Evolutionary conservation across 2,113 vertebrate genomes (phyloP).

Genomic region (Scomber japonicus): DNA sequence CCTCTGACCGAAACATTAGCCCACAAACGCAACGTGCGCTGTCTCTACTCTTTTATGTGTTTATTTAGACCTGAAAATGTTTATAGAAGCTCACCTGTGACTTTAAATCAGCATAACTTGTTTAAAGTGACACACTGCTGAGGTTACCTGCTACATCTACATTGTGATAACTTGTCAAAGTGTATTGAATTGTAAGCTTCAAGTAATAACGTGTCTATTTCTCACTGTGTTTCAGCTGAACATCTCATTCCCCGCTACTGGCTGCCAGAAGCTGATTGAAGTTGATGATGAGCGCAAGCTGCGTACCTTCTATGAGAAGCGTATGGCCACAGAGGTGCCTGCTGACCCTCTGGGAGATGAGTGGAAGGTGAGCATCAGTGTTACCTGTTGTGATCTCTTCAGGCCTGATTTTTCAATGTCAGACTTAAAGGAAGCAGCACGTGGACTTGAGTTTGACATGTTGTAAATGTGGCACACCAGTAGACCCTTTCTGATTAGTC

Average conservation of each 20-base stretch:
- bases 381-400: fast-evolving
- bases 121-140: too few species aligned
- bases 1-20: not conserved
- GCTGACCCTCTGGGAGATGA: slow-evolving; percentile 97
- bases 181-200: not conserved
- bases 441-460: too few species aligned
- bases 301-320: slow-evolving; percentile 97
- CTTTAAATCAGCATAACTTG: too few species aligned
- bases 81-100: too few species aligned
- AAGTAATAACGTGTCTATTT: too few species aligned
- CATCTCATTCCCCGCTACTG: slow-evolving; percentile 98
- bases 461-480: slow-evolving; percentile 45
- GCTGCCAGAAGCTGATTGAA: slow-evolving; percentile 98
- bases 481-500: slow-evolving; percentile 73
- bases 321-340: slow-evolving; percentile 96
- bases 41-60: too few species aligned
- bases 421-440: too few species aligned
- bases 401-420: fast-evolving
- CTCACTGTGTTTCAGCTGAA: slow-evolving; percentile 86
- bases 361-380: slow-evolving; percentile 91
- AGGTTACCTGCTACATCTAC: not conserved
- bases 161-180: not conserved
- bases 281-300: slow-evolving; percentile 98
- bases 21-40: too few species aligned
- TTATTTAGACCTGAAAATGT: too few species aligned